These are phyloP conservation scores for Diuraphis noxia DNA, from an alignment of 1,140 invertebrate genomes.

Conservation along the genomic window DNA sequence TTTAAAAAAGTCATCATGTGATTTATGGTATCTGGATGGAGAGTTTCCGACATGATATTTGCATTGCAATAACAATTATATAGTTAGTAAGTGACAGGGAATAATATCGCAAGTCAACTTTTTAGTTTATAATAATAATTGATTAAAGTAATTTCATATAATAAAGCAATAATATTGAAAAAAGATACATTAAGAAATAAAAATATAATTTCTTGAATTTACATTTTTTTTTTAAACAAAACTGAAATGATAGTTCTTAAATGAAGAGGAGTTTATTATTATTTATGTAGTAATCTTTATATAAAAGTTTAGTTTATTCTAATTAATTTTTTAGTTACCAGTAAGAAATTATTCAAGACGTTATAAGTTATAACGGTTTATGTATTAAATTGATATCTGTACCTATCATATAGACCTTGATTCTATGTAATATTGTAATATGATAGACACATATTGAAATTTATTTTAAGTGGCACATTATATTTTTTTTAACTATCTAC, in stretches of 20 bases:
- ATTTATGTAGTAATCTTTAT: background rate
- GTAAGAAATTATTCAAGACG: background rate
- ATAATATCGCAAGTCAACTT: background rate
- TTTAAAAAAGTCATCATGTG: too few species aligned
- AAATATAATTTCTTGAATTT: background rate
- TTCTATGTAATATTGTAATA: background rate
- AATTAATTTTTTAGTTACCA: background rate
- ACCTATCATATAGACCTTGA: background rate
- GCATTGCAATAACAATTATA: background rate
- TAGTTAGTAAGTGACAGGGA: background rate
- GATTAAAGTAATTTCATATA: background rate
- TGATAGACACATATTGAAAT: background rate
- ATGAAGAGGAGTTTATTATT: background rate
- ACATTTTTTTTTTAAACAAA: background rate
- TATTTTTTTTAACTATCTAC: background rate
- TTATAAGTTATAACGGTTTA: conserved; percentile 1
- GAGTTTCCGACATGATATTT: too few species aligned
- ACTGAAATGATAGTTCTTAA: background rate
- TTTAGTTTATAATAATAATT: background rate
- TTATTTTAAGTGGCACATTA: background rate
- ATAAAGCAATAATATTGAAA: background rate
- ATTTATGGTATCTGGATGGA: too few species aligned
- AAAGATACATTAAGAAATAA: background rate
- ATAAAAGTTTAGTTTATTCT: conserved; percentile 19
- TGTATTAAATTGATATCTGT: background rate